These are phyloP conservation scores for Apotomis betuletana DNA, from an alignment of 2,888 invertebrate species.

Conservation along the genomic window DNA sequence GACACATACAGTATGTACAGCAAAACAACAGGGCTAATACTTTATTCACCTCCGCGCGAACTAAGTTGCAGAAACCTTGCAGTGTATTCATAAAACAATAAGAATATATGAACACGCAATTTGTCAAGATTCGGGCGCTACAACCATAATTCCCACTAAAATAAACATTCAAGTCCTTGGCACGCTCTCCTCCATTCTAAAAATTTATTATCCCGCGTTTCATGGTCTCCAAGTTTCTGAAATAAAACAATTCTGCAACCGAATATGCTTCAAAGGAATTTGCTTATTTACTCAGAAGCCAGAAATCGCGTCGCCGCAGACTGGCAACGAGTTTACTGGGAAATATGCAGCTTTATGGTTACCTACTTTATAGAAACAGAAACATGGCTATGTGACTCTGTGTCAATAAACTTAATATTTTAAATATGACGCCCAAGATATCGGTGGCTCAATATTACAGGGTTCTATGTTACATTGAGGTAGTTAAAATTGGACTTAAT, in stretches of 20 bases:
- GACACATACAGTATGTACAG: no score
- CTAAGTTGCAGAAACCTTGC: not conserved
- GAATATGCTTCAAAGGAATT: constrained; percentile 30
- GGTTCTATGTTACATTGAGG: no score
- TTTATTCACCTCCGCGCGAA: no score
- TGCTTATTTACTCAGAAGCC: constrained; percentile 24
- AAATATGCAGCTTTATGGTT: constrained; percentile 20
- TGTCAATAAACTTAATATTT: no score
- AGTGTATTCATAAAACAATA: constrained; percentile 1
- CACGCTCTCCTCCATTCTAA: constrained; percentile 24
- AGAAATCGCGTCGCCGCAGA: constrained; percentile 24
- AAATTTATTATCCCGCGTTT: constrained; percentile 17
- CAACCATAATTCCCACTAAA: constrained; percentile 28
- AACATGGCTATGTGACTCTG: not conserved
- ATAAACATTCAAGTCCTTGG: constrained; percentile 31
- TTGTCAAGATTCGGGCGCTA: constrained; percentile 19
- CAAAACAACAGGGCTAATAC: no score
- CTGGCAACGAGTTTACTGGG: constrained; percentile 13
- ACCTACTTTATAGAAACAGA: not conserved
- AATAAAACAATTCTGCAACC: constrained; percentile 31
- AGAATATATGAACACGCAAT: constrained; percentile 5
- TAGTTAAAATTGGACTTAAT: no score
- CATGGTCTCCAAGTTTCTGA: constrained; percentile 22
- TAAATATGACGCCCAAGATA: no score
- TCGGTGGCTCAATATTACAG: no score